Evolutionary conservation across 92 coral and sea anemone species (phyloP), one percentile per base, ranked within the genome.

Genomic region (Plumapathes pennacea): DNA sequence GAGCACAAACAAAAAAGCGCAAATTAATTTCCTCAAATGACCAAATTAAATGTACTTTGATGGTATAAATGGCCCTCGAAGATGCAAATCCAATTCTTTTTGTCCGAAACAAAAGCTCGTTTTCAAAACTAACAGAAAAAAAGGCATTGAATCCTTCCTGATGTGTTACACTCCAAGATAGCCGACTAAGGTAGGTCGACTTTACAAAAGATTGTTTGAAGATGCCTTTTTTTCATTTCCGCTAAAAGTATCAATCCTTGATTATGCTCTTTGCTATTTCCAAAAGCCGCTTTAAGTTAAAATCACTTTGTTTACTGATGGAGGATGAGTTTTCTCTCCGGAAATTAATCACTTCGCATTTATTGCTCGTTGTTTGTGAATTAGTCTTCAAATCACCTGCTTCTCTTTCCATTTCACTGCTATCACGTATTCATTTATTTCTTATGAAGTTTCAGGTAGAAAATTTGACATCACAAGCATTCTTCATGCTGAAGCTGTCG

Each of bases 321-420:
- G 64, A 66, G 61, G 60, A 61, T 53, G 64, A 68, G 81, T 60
- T 68, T 44, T 77, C 57, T 74, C 22, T 71, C 96, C 96, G 96
- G 96, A 87, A 87, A 76, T 76, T 85, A 77, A 71, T 77, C 61
- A 38, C 25, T 47, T 31, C 68, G 67, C 62, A 80, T 85, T 82
- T 83, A 84, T 84, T 77, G 50, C 90, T 87, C 89, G 67, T 87
- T 86, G 82, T 66, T 72, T 71, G 64, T 82, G 71, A 68, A 87
- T 87, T 87, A 87, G 67, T 59, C 53, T 3, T 47, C 25, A 51
- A 34, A 42, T 72, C 96, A 87, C 90, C 96, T 87, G 96, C 55
- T 83, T 4, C 2, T 4, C 2, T 8, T 32, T 67, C 67, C 46
- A 58, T 67, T 69, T 68, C 62, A 19, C 72, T 43, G 32, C 54